Evolutionary conservation across 2,113 vertebrate genomes (phyloP), one percentile per base, ranked within the genome.

Genomic region (Gavialis gangeticus): DNA sequence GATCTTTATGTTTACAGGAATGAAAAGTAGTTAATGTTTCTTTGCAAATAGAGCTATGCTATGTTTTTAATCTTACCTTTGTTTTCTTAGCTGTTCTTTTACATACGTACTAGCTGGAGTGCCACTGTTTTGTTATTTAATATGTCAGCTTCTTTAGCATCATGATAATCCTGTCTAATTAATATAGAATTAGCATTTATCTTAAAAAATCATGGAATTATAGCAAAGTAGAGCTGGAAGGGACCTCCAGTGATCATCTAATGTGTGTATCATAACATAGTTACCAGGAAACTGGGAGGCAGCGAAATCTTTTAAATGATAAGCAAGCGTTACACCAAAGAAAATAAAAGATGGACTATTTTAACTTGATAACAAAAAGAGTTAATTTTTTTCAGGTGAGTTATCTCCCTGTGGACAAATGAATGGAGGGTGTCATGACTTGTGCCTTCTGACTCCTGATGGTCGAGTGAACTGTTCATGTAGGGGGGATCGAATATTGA

Each of bases 361-460:
- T 94, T 94, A 76, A 75, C 55, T 69, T 6, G 0, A 94, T 96
- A 73, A 73, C 37, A 55, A 30, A 54, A 11, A 78, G 4, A 27
- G 3, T 3, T 5, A 87, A 21, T 96, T 82, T 79, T 88, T 96
- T 97, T 17, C 97, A 99, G 99, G 99, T 98, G 99, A 99, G 95
- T 96, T 99, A 95, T 99, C 99, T 90, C 99, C 99, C 4, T 99
- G 99, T 94, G 98, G 98, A 80, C 96, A 98, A 87, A 92, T 98
- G 97, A 99, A 99, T 75, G 99, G 99, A 95, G 99, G 99, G 55
- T 99, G 99, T 69, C 98, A 99, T 86, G 99, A 99, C 97, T 98
- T 99, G 77, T 99, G 99, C 88, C 98, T 99, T 79, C 97, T 99
- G 95, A 99, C 99, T 55, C 98, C 99, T 55, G 96, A 99, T 2